A percentile compares a stretch with the other conserved stretches of the same genome.
Evolutionary conservation across 53 echinoderm and acorn worm species (phyloP).

Genomic region (Hippasteria phrygiana): DNA sequence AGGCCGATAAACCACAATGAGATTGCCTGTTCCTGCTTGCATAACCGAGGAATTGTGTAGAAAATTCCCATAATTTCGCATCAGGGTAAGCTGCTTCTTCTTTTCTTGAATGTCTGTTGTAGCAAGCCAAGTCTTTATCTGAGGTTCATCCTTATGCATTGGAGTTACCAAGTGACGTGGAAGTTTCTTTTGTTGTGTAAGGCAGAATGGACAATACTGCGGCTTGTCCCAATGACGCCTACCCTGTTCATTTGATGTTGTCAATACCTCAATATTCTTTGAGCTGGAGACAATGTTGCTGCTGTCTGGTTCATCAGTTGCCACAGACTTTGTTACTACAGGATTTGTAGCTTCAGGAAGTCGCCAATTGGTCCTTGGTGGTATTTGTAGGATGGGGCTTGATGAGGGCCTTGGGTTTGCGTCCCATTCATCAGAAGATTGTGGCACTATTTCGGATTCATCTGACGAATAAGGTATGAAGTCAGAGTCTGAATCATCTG

Average conservation of each 20-base stretch:
- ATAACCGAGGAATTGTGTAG: constrained; percentile 67
- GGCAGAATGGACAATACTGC: constrained; percentile 78
- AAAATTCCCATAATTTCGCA: constrained; percentile 73
- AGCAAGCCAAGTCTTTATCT: constrained; percentile 50
- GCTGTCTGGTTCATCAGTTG: no score
- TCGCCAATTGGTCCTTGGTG: no score
- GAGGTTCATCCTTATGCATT: constrained; percentile 46
- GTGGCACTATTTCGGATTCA: no score
- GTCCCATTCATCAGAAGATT: no score
- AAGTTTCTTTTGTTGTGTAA: constrained; percentile 59
- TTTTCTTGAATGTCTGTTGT: constrained; percentile 62
- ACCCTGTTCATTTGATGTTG: constrained; percentile 16
- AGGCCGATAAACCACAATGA: constrained; percentile 70
- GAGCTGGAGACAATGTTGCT: not conserved
- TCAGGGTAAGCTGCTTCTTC: constrained; percentile 55
- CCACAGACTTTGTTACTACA: no score
- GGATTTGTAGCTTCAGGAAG: no score
- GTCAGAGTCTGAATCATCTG: no score
- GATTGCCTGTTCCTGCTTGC: constrained; percentile 61
- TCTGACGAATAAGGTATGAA: no score
- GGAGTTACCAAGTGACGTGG: constrained; percentile 67
- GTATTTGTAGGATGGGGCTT: no score
- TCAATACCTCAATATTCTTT: not conserved
- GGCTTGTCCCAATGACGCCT: constrained; percentile 76
- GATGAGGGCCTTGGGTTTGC: no score